phyloP scores from a whole-genome alignment of 2,888 invertebrate species.

The Petrophora chlorosata region DNA sequence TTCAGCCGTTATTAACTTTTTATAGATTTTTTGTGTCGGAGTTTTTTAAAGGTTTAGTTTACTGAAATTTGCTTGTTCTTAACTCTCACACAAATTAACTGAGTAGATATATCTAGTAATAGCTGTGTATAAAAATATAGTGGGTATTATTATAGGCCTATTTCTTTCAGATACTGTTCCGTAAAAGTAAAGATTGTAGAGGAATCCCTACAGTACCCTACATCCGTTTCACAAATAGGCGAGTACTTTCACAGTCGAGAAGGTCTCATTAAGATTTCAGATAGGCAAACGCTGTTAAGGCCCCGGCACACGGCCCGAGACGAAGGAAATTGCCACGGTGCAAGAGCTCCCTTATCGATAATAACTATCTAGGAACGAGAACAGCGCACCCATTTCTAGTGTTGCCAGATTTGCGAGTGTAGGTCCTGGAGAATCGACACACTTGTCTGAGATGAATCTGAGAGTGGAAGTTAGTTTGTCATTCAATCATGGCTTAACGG shows the following conservation, averaged over 20 bases:
- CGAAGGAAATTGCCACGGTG: conserved; percentile 34
- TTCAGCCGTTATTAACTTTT: no score
- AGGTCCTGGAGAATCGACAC: conserved; percentile 11
- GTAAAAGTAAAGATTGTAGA: no score
- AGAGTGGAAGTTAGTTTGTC: background rate
- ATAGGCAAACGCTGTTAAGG: conserved; percentile 32
- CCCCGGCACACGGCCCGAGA: conserved; percentile 19
- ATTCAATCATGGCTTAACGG: conserved; percentile 14
- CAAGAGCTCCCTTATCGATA: conserved; percentile 37
- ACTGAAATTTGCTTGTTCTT: no score
- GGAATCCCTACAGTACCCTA: background rate
- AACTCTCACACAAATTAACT: no score
- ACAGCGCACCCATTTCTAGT: conserved; percentile 23
- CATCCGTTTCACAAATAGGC: conserved; percentile 17
- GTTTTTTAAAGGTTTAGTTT: no score
- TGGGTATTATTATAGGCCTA: no score
- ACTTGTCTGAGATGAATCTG: conserved; percentile 18
- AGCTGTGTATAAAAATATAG: no score
- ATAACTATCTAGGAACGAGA: conserved; percentile 35
- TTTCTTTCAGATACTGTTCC: no score
- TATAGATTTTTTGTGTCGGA: no score
- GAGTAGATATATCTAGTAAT: no score
- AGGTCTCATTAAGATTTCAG: conserved; percentile 37
- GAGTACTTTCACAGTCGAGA: conserved; percentile 26
- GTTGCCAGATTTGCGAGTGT: background rate